Evolutionary conservation across 1,140 invertebrate genomes (phyloP).

Genomic region (Drosophila chauvacae): DNA sequence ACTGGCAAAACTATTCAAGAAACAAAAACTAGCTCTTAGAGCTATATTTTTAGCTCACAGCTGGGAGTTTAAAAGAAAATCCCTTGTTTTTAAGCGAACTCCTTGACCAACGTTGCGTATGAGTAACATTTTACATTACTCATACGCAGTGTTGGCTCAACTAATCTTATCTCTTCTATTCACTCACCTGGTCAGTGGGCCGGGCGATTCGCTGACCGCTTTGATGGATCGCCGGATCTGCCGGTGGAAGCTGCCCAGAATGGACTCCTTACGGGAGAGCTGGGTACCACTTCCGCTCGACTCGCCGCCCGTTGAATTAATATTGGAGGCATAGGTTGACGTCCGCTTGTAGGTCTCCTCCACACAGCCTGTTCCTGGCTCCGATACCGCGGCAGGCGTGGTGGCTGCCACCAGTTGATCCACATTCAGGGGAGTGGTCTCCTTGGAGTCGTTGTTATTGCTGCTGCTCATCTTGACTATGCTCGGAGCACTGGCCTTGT

Average conservation of each 20-base stretch:
- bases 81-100: constrained; percentile 2
- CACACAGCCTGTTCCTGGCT: neutral
- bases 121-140: constrained; percentile 19
- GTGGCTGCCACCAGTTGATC: constrained; percentile 48
- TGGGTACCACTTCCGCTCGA: constrained; percentile 68
- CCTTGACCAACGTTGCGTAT: constrained; percentile 43
- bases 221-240: constrained; percentile 86
- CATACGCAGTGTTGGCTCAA: constrained; percentile 5
- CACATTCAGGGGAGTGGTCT: constrained; percentile 50
- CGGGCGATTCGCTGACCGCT: constrained; percentile 82
- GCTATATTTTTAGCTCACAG: neutral
- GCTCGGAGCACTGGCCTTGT: constrained; percentile 38
- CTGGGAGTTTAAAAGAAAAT: neutral
- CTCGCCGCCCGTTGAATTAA: constrained; percentile 70
- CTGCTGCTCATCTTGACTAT: constrained; percentile 64
- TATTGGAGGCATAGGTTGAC: constrained; percentile 66
- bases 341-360: constrained; percentile 65
- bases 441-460: constrained; percentile 46
- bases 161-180: constrained; percentile 1
- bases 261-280: constrained; percentile 78
- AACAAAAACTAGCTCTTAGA: neutral
- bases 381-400: constrained; percentile 1
- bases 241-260: constrained; percentile 85
- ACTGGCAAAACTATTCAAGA: neutral
- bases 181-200: constrained; percentile 81